A percentile compares a stretch with the other conserved stretches of the same genome.
Evolutionary conservation across 2,888 invertebrate genomes (phyloP).

Genomic region (Leptinotarsa tumamoca): DNA sequence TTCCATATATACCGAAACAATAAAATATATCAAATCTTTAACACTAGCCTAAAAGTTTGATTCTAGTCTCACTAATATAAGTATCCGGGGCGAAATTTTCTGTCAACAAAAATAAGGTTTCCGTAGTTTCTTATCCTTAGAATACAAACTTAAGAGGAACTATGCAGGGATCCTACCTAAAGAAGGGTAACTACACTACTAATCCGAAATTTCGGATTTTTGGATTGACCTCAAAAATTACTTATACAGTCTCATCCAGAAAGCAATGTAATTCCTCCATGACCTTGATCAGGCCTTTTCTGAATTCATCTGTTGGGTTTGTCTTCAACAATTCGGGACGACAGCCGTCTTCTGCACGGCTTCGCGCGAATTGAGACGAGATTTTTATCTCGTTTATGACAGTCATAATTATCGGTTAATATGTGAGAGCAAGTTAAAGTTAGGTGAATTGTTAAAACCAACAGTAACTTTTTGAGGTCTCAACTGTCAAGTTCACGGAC

Average conservation of each 20-base stretch:
- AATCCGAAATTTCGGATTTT: slow-evolving; percentile 57
- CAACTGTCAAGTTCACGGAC: slow-evolving; percentile 62
- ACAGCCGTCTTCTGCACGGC: slow-evolving; percentile 52
- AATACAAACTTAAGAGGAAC: slow-evolving; percentile 52
- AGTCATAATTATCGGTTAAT: slow-evolving; percentile 53
- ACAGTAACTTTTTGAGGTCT: slow-evolving; percentile 68
- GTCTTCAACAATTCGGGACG: slow-evolving; percentile 65
- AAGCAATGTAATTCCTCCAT: slow-evolving; percentile 66
- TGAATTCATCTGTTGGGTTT: slow-evolving; percentile 67
- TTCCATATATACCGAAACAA: slow-evolving; percentile 37
- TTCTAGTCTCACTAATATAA: slow-evolving; percentile 47
- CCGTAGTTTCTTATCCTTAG: slow-evolving; percentile 35
- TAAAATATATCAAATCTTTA: slow-evolving; percentile 47
- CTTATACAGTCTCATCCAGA: slow-evolving; percentile 69
- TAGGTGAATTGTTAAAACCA: slow-evolving; percentile 67
- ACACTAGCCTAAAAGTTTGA: slow-evolving; percentile 49
- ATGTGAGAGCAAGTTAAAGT: slow-evolving; percentile 57
- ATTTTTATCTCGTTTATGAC: slow-evolving; percentile 28
- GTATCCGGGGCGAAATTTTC: slow-evolving; percentile 32
- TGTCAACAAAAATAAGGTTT: slow-evolving; percentile 31
- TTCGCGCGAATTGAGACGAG: slow-evolving; percentile 58
- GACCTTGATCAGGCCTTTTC: slow-evolving; percentile 64
- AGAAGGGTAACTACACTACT: slow-evolving; percentile 64
- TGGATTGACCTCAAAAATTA: slow-evolving; percentile 68
- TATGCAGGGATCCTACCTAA: slow-evolving; percentile 65